These are phyloP conservation scores for Bacillus rossius DNA, from an alignment of 1,140 invertebrate species.

Conservation along the genomic window DNA sequence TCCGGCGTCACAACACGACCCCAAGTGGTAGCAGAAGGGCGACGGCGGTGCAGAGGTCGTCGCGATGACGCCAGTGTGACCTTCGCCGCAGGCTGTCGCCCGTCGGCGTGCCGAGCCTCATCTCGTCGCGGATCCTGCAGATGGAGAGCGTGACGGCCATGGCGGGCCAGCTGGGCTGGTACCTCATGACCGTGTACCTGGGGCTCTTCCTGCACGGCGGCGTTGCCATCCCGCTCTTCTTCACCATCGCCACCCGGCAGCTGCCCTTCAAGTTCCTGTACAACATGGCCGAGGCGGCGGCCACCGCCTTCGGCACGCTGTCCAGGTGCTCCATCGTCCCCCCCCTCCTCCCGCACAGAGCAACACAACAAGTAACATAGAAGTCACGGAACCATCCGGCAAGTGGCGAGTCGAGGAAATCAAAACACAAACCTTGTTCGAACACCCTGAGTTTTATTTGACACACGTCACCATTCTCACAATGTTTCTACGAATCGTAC, in stretches of 20 bases:
- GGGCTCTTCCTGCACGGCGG: constrained; percentile 56
- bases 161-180: constrained; percentile 57
- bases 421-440: no score
- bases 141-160: constrained; percentile 69
- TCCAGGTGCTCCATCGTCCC: constrained; percentile 45
- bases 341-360: no score
- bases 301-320: constrained; percentile 52
- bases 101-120: constrained; percentile 74
- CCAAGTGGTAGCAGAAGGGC: no score
- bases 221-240: constrained; percentile 49
- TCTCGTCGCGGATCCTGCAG: constrained; percentile 71
- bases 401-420: no score
- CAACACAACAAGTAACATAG: no score
- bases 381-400: no score
- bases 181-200: constrained; percentile 53
- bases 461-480: no score
- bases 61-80: no score
- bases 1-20: no score
- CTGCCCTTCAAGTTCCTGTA: constrained; percentile 47
- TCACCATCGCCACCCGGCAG: constrained; percentile 42
- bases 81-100: constrained; percentile 65
- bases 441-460: no score
- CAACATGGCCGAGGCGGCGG: constrained; percentile 49
- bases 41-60: no score
- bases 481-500: no score